These are phyloP conservation scores for Trichosurus vulpecula DNA, from an alignment of 2,797 vertebrate species.

Conservation along the genomic window DNA sequence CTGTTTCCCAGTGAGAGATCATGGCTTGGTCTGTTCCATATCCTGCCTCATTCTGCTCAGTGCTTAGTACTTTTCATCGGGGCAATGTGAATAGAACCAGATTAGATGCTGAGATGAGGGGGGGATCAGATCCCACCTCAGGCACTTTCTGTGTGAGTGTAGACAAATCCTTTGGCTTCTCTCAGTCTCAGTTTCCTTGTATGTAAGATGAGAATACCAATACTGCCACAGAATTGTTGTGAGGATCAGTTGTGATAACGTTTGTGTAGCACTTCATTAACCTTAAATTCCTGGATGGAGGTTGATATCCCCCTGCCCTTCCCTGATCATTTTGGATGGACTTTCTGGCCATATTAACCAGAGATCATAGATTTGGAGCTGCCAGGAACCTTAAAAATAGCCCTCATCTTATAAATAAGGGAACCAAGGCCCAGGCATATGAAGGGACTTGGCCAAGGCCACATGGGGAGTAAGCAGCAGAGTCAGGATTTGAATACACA, in stretches of 20 bases:
- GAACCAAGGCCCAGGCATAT: background rate
- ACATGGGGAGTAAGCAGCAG: background rate
- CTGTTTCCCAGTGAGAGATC: background rate
- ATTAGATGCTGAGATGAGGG: background rate
- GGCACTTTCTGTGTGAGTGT: background rate
- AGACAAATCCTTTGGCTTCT: background rate
- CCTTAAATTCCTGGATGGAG: background rate
- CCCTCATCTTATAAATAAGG: background rate
- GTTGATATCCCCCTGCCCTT: background rate
- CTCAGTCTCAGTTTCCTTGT: background rate
- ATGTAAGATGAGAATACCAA: background rate
- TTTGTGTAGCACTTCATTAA: background rate
- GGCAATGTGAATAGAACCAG: background rate
- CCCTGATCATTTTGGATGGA: background rate
- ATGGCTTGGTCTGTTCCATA: background rate
- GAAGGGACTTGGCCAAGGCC: background rate
- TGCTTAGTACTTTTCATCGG: background rate
- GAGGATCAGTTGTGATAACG: background rate
- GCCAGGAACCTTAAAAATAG: background rate
- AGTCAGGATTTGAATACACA: background rate
- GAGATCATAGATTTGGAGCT: background rate
- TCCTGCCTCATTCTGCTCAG: background rate
- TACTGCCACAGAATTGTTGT: background rate
- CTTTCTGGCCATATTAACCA: background rate
- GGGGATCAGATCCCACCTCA: background rate